These are phyloP conservation scores for Acanthornis magna DNA, from an alignment of 2,797 vertebrate species.

Conservation along the genomic window DNA sequence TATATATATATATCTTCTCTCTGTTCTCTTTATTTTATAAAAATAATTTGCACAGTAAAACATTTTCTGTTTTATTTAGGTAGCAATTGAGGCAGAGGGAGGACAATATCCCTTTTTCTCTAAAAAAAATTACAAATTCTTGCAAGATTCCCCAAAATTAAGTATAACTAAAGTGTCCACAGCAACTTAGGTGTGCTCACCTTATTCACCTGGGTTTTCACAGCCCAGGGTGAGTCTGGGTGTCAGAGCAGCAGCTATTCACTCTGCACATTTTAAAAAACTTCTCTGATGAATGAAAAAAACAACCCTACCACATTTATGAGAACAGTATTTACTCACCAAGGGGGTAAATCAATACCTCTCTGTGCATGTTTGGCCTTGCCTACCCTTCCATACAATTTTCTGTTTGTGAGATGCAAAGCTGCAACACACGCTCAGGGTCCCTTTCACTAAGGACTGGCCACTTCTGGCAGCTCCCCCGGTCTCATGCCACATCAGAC, in stretches of 20 bases:
- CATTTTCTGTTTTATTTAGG: not conserved
- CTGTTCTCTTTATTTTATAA: not conserved
- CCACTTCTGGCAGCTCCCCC: not conserved
- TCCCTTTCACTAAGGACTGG: not conserved
- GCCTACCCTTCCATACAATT: not conserved
- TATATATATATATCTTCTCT: not conserved
- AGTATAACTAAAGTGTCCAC: not conserved
- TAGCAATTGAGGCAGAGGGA: not conserved
- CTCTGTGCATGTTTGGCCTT: not conserved
- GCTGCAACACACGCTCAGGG: fast-evolving
- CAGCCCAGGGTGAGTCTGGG: not conserved
- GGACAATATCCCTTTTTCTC: not conserved
- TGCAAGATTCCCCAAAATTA: not conserved
- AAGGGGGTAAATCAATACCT: not conserved
- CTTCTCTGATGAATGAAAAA: not conserved
- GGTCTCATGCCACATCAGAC: not conserved
- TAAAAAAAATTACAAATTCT: not conserved
- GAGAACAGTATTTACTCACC: not conserved
- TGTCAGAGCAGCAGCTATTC: not conserved
- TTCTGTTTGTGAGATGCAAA: not conserved
- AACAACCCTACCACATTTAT: not conserved
- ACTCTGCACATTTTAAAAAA: not conserved
- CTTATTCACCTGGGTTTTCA: not conserved
- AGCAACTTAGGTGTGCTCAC: not conserved
- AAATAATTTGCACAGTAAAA: not conserved